Percentiles rank a stretch among this genome's conserved stretches.
phyloP scores from a whole-genome alignment of 2,888 invertebrate genomes.

The Drosophila phalerata region DNA sequence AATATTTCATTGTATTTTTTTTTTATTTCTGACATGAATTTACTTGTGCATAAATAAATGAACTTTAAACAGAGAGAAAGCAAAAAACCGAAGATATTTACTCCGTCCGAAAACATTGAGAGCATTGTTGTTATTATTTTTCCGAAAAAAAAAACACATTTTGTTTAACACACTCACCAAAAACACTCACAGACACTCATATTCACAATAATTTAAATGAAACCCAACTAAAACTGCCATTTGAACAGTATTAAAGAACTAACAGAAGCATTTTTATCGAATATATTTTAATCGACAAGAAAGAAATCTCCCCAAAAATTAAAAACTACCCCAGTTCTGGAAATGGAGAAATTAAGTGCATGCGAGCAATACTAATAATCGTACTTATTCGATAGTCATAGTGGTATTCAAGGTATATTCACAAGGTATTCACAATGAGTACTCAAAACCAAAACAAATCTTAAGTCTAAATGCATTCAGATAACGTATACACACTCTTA shows the following conservation, averaged over 20 bases:
- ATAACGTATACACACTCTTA: neutral
- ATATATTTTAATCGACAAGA: slow-evolving; percentile 21
- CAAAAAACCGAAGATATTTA: slow-evolving; percentile 43
- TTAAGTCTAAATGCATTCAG: slow-evolving; percentile 1
- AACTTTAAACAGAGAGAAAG: slow-evolving; percentile 23
- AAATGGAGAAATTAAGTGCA: slow-evolving; percentile 25
- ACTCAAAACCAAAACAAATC: slow-evolving; percentile 1
- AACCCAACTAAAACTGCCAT: slow-evolving; percentile 40
- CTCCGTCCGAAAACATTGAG: slow-evolving; percentile 67
- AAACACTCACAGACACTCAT: slow-evolving; percentile 8
- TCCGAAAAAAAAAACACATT: neutral
- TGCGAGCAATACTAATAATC: slow-evolving; percentile 32
- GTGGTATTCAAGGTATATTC: slow-evolving; percentile 15
- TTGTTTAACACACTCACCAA: neutral
- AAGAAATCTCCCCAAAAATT: neutral
- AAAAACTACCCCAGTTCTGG: neutral
- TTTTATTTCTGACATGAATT: slow-evolving; percentile 20
- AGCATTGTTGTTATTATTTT: slow-evolving; percentile 31
- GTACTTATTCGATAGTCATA: slow-evolving; percentile 7
- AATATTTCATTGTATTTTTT: slow-evolving; percentile 18
- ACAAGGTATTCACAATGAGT: slow-evolving; percentile 1
- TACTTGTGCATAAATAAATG: slow-evolving; percentile 33
- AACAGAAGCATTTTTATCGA: slow-evolving; percentile 53
- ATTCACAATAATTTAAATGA: slow-evolving; percentile 31
- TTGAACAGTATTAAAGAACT: slow-evolving; percentile 68